phyloP scores from a whole-genome alignment of 2,113 vertebrate species.

The Sceloporus undulatus region DNA sequence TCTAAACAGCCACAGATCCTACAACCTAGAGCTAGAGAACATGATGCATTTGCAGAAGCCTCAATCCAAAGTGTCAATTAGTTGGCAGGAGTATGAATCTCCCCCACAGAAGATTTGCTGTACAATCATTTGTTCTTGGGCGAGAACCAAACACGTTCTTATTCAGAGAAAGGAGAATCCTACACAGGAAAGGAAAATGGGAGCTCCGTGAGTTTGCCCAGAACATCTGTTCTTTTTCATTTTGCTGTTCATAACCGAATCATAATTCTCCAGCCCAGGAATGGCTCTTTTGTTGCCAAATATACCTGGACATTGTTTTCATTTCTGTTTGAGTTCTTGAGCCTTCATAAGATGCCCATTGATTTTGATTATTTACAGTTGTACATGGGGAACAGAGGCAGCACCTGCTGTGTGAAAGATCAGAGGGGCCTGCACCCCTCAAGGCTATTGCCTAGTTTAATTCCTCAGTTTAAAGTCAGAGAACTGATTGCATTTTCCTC shows the following conservation, averaged over 20 bases:
- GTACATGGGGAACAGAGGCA: constrained; percentile 69
- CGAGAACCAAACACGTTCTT: background rate
- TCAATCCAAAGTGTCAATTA: background rate
- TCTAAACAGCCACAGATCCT: background rate
- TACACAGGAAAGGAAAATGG: background rate
- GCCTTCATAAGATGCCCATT: constrained; percentile 68
- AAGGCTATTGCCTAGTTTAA: constrained; percentile 77
- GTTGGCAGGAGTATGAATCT: background rate
- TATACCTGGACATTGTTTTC: constrained; percentile 61
- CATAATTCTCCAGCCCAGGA: background rate
- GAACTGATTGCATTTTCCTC: constrained; percentile 73
- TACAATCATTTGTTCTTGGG: background rate
- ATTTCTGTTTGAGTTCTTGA: constrained; percentile 63
- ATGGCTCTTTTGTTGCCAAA: constrained; percentile 47
- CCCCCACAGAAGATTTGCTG: background rate
- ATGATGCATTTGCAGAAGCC: background rate
- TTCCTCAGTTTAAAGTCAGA: constrained; percentile 72
- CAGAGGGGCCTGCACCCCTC: constrained; percentile 73
- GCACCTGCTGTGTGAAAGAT: constrained; percentile 72
- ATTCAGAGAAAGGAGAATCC: constrained; percentile 1
- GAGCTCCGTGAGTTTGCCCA: constrained; percentile 2
- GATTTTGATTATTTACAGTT: constrained; percentile 78
- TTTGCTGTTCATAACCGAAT: constrained; percentile 58
- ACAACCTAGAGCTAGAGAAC: background rate
- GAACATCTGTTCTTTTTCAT: constrained; percentile 10